Base-by-base conservation (phyloP, 2,797 vertebrate species). In the Phataginus tricuspis region DNA sequence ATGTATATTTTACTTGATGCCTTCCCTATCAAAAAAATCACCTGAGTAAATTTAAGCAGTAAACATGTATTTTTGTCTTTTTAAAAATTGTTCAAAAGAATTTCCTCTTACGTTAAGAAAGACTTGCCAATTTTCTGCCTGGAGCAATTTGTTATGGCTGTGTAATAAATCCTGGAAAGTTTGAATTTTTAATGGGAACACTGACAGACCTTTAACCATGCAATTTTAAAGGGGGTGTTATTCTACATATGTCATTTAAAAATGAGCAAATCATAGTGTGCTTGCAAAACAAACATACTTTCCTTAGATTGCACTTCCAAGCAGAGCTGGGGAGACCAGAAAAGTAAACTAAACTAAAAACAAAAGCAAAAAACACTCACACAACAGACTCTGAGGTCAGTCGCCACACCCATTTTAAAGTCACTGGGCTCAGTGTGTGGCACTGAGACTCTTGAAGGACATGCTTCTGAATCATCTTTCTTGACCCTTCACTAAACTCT, bases 91-190 rank as follows among this genome's bases (percentile, higher is more conserved):
- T 98, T 98, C 92, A 97, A 96, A 98, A 97, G 95, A 97, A 97
- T 98, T 98, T 98, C 96, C 96, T 98, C 95, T 97, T 97, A 98
- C 91, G 79, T 95, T 97, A 79, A 92, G 97, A 97, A 96, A 51
- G 92, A 69, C 95, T 98, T 98, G 98, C 98, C 98, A 98, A 98
- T 97, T 98, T 98, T 98, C 97, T 98, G 98, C 97, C 97, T 98
- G 97, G 79, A 96, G 90, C 97, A 97, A 96, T 99, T 98, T 98
- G 98, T 98, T 98, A 98, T 63, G 57, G 96, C 98, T 98, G 96
- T 97, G 97, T 98, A 96, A 98, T 98, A 98, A 98, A 98, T 98
- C 96, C 97, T 92, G 84, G 97, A 98, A 98, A 98, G 98, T 97
- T 98, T 98, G 98, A 97, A 98, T 98, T 95, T 98, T 97, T 98